Conservation (phyloP, 2,888 invertebrate genomes). For the Exocentrus adspersus region DNA sequence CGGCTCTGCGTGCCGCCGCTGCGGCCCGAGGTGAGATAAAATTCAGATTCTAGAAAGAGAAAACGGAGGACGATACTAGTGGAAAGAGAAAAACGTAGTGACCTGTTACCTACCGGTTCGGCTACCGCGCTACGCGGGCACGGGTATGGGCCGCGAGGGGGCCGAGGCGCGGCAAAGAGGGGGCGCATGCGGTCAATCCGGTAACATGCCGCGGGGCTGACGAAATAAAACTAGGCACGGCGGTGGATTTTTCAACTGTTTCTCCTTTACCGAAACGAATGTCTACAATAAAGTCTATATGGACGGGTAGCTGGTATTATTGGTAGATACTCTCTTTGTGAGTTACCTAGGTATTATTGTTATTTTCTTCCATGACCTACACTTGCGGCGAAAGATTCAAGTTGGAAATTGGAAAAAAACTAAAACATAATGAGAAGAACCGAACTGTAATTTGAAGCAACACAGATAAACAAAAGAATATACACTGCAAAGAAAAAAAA, state of each 20-base stretch:
- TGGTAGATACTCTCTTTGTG: too few species aligned
- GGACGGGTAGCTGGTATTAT: too few species aligned
- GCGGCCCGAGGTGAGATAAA: conserved; percentile 29
- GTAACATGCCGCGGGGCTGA: conserved; percentile 65
- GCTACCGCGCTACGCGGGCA: conserved; percentile 64
- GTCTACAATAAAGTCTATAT: too few species aligned
- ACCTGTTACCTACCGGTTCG: conserved; percentile 73
- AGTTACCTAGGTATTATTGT: too few species aligned
- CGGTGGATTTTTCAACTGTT: conserved; percentile 47
- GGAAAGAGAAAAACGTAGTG: conserved; percentile 66
- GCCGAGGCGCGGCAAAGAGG: too few species aligned
- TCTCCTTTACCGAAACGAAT: conserved; percentile 22
- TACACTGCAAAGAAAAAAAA: too few species aligned
- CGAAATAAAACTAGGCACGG: conserved; percentile 54
- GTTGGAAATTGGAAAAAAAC: too few species aligned
- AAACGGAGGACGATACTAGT: conserved; percentile 56
- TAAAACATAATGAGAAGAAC: too few species aligned
- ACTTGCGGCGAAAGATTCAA: too few species aligned
- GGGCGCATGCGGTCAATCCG: conserved; percentile 40
- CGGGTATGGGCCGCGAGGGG: conserved; percentile 64
- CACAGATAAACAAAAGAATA: too few species aligned
- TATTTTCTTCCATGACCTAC: too few species aligned
- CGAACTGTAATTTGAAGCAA: too few species aligned
- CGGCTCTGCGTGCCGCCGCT: not conserved
- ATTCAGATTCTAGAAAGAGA: conserved; percentile 57